Conservation (phyloP, 1,140 invertebrate genomes). For the Achatina immaculata region DNA sequence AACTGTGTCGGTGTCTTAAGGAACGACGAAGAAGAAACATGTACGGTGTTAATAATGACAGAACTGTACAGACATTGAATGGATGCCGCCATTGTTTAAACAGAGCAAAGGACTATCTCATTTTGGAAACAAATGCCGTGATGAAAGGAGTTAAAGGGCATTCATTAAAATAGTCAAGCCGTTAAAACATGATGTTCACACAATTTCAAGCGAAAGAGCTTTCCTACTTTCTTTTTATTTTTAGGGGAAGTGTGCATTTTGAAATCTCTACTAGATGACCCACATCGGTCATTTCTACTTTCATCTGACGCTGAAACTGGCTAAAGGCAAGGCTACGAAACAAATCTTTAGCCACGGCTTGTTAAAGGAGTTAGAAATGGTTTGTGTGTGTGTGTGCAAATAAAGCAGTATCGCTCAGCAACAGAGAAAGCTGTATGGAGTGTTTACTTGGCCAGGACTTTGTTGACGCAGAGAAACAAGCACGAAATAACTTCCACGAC, state of each 20-base stretch:
- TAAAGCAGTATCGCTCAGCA: not conserved
- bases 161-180: not conserved
- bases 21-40: too few relatives aligned
- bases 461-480: not conserved
- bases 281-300: too few relatives aligned
- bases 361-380: not conserved
- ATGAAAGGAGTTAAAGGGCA: too few relatives aligned
- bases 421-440: not conserved
- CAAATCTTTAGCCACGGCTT: not conserved
- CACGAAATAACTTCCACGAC: not conserved
- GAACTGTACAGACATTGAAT: too few relatives aligned
- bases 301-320: not conserved
- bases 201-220: not conserved
- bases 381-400: not conserved
- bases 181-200: not conserved
- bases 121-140: too few relatives aligned
- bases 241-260: not conserved
- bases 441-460: not conserved
- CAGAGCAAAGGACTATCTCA: too few relatives aligned
- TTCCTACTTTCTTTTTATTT: not conserved
- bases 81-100: too few relatives aligned
- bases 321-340: not conserved
- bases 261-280: too few relatives aligned
- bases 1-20: too few relatives aligned
- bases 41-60: too few relatives aligned